Base-by-base conservation (phyloP, 2,888 invertebrate genomes). In the Synanthedon formicaeformis region DNA sequence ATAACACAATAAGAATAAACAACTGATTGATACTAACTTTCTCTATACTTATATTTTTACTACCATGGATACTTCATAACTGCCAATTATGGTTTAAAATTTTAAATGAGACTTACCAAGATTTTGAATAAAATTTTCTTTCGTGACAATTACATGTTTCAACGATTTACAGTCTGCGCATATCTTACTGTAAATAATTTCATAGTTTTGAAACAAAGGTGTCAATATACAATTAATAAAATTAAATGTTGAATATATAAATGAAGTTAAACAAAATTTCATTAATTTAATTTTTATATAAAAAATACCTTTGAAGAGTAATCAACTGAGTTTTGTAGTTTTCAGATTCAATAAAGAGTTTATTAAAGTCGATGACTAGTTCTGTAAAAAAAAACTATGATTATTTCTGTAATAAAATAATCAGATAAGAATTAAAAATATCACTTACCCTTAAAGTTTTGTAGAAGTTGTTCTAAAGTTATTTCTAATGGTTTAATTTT, bases 71-170 rank as follows among this genome's bases (percentile, higher is more conserved):
- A 27, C 6, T 8, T 27, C 27, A 8, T 8, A 1, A 27, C 27
- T 27, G 8, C 8, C 6, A 27, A 8, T 2, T 27, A 27, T 27
- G 2, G 8, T 8, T 27, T 27, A 6, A 27, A 27, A 6, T 27
- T 27, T 27, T 8, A 27, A 27, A 27, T 27, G 6, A 3, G 50
- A 59, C 74, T 73, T 69, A 84, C 85, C 79, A 57, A 79, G 66
- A 56, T 65, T 63, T 54, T 78, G 71, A 60, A 86, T 73, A 2
- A 78, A 72, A 51, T 66, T 64, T 52, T 82, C 71, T 58, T 81
- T 83, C 6, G 58, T 56, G 52, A 65, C 65, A 53, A 81, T 69
- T n/a, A 68, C 59, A 57, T 73, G 73, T 58, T 73, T 75, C 2
- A 81, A 56, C 50, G 65, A 63, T 52, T 75, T 71, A 48, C 78